phyloP scores from a whole-genome alignment of 1,140 invertebrate genomes.

The Catajapyx aquilonaris region DNA sequence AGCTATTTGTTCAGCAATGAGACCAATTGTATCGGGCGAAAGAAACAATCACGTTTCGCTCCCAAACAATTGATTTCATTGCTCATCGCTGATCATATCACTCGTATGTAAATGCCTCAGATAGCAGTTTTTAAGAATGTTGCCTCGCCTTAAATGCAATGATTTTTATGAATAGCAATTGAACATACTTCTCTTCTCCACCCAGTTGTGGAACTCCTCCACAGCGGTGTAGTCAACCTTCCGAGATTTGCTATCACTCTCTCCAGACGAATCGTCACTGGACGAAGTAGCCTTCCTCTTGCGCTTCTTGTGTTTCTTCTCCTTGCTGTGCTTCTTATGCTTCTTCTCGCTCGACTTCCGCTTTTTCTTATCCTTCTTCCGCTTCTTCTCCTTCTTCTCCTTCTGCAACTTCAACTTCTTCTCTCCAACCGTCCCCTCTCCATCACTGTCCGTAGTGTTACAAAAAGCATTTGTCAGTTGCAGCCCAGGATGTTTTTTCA shows the following conservation, averaged over 20 bases:
- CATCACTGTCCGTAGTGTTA: too few species aligned
- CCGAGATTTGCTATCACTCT: too few species aligned
- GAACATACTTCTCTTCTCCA: slow-evolving; percentile 10
- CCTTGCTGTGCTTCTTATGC: slow-evolving; percentile 19
- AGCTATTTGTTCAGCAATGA: slow-evolving; percentile 14
- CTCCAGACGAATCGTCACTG: neutral
- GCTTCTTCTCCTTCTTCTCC: too few species aligned
- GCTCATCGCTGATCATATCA: too few species aligned
- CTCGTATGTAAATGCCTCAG: slow-evolving; percentile 18
- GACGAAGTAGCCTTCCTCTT: slow-evolving; percentile 18
- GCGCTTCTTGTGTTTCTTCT: slow-evolving; percentile 23
- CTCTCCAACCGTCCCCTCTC: too few species aligned
- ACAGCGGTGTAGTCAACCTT: slow-evolving; percentile 1
- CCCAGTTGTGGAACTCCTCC: slow-evolving; percentile 10
- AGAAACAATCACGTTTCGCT: too few species aligned
- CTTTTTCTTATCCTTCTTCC: slow-evolving; percentile 28
- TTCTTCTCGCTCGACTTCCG: slow-evolving; percentile 32
- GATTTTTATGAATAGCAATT: slow-evolving; percentile 21
- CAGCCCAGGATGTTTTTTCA: too few species aligned
- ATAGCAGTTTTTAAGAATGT: slow-evolving; percentile 20
- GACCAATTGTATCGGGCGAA: too few species aligned
- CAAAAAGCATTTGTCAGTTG: too few species aligned
- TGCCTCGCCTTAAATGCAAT: slow-evolving; percentile 27
- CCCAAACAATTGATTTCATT: too few species aligned
- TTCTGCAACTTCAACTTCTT: slow-evolving; percentile 25